Percentiles rank a stretch among this genome's conserved stretches.
phyloP scores from a whole-genome alignment of 1,140 invertebrate species.

The Aphidius ervi region DNA sequence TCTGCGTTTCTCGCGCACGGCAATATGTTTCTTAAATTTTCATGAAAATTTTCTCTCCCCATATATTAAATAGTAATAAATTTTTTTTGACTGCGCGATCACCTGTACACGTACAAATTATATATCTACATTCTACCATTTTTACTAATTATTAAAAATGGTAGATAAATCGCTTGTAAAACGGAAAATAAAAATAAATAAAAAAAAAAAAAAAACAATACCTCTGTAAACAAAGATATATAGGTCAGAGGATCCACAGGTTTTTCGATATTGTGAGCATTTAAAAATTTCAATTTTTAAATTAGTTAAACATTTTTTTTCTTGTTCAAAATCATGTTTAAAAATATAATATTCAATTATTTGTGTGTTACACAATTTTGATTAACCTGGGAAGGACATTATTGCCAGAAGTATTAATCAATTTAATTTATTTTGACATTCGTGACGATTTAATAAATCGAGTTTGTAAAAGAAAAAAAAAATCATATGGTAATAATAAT shows the following conservation, averaged over 20 bases:
- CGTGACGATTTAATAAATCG: slow-evolving; percentile 19
- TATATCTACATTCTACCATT: neutral
- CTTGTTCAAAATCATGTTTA: neutral
- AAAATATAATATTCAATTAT: neutral
- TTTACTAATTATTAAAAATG: neutral
- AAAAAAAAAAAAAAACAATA: slow-evolving; percentile 4
- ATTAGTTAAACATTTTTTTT: neutral
- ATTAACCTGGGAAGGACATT: slow-evolving; percentile 40
- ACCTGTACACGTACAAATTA: slow-evolving; percentile 17
- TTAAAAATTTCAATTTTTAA: neutral
- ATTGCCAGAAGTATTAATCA: slow-evolving; percentile 49
- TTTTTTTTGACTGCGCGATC: slow-evolving; percentile 15
- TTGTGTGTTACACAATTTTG: slow-evolving; percentile 24
- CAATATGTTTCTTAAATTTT: neutral
- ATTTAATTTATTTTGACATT: slow-evolving; percentile 36
- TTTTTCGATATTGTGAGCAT: slow-evolving; percentile 7
- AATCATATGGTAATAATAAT: slow-evolving; percentile 1
- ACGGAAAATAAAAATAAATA: neutral
- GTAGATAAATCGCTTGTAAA: neutral
- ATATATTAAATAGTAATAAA: slow-evolving; percentile 5
- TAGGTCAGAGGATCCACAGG: slow-evolving; percentile 18
- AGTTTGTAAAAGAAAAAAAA: slow-evolving; percentile 20
- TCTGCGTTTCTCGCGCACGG: slow-evolving; percentile 8
- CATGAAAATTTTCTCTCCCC: neutral
- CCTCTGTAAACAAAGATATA: slow-evolving; percentile 13